These are phyloP conservation scores for Clitarchus hookeri DNA, from an alignment of 2,888 invertebrate genomes.

Conservation along the genomic window DNA sequence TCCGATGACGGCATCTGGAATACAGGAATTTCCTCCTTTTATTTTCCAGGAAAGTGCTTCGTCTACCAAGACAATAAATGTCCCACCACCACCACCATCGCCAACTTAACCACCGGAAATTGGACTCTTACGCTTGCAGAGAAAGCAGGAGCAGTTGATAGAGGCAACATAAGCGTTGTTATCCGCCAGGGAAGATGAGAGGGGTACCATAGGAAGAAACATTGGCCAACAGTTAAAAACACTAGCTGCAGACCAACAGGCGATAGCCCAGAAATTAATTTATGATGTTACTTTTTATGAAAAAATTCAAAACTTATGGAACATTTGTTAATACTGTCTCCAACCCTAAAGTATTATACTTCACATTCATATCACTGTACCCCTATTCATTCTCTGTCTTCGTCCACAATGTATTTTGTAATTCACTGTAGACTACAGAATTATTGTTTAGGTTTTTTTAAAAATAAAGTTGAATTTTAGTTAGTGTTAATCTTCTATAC, in stretches of 20 bases:
- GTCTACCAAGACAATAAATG: background rate
- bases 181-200: no score
- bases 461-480: no score
- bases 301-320: background rate
- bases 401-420: no score
- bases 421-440: no score
- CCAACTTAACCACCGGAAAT: background rate
- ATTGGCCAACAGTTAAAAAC: background rate
- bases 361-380: no score
- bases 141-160: no score
- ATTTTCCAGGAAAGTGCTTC: background rate
- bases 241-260: background rate
- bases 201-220: no score
- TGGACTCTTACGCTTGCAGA: background rate
- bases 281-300: background rate
- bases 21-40: background rate
- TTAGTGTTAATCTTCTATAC: no score
- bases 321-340: background rate
- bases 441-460: no score
- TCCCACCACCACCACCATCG: no score
- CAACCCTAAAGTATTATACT: background rate
- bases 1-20: background rate
- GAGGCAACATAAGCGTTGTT: no score
- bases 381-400: no score
- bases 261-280: background rate